These are phyloP conservation scores for Alces alces DNA, from an alignment of 2,113 vertebrate genomes.

Conservation along the genomic window DNA sequence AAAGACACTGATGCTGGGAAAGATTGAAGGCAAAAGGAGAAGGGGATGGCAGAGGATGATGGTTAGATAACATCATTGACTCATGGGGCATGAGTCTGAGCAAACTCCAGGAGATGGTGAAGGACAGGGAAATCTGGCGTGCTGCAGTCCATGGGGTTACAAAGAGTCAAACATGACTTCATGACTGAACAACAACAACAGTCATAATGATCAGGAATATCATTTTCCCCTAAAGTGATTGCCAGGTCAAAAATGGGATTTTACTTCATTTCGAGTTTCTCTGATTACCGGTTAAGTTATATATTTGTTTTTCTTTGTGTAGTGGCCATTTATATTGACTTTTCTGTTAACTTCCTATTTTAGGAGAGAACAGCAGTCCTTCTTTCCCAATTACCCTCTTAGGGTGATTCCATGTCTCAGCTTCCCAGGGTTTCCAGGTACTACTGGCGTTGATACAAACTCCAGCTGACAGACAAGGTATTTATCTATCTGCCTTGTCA, in stretches of 20 bases:
- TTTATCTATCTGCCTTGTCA: neutral
- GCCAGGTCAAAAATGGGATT: neutral
- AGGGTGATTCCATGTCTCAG: neutral
- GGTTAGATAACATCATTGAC: neutral
- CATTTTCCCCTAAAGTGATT: neutral
- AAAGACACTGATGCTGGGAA: neutral
- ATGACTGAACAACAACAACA: neutral
- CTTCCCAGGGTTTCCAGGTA: neutral
- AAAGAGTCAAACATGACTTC: neutral
- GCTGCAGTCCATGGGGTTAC: neutral
- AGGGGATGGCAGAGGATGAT: neutral
- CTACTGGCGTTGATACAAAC: neutral
- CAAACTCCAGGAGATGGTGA: neutral
- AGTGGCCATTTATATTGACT: neutral
- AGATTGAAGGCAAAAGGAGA: neutral
- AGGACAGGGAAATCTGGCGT: neutral
- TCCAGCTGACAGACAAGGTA: neutral
- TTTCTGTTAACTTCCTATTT: neutral
- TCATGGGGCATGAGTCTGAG: neutral
- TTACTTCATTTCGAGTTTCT: neutral
- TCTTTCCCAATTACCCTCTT: neutral
- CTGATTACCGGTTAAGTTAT: neutral
- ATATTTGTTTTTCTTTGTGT: neutral
- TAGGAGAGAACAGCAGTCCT: neutral
- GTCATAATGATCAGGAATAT: neutral